A percentile compares a stretch with the other conserved stretches of the same genome.
Conservation (phyloP, 2,797 vertebrate species). For the Carcharodon carcharias region DNA sequence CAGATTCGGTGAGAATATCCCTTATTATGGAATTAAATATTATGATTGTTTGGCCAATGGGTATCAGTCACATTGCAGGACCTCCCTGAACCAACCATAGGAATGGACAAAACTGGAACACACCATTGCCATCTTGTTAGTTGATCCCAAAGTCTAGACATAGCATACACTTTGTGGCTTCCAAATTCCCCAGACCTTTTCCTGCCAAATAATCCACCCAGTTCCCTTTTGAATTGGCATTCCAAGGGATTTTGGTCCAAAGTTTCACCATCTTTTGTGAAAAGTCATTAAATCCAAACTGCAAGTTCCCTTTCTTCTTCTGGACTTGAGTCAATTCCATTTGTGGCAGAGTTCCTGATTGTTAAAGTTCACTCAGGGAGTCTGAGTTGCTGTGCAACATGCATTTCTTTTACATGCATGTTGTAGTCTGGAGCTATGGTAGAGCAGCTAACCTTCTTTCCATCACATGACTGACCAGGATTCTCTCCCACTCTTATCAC, state of each 20-base stretch:
- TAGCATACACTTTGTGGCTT: neutral
- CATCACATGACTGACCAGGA: too few relatives aligned
- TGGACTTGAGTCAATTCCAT: neutral
- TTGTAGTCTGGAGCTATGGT: too few relatives aligned
- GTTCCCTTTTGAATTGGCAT: neutral
- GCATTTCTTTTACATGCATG: too few relatives aligned
- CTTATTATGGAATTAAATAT: neutral
- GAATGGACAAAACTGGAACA: neutral
- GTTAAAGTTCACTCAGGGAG: too few relatives aligned
- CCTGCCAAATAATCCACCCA: neutral
- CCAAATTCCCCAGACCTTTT: neutral
- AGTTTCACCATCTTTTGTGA: neutral
- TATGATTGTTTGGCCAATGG: neutral
- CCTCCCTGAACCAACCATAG: neutral
- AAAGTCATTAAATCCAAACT: neutral
- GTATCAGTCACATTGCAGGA: neutral
- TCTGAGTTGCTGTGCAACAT: too few relatives aligned
- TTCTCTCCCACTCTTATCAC: too few relatives aligned
- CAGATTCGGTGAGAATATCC: slow-evolving; percentile 65
- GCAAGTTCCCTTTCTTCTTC: neutral
- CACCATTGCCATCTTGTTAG: neutral
- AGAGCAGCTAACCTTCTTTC: too few relatives aligned
- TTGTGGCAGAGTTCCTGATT: neutral
- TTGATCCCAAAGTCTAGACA: neutral
- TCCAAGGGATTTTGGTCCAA: neutral